These are phyloP conservation scores for Hyles lineata DNA, from an alignment of 2,888 invertebrate genomes.

Conservation along the genomic window DNA sequence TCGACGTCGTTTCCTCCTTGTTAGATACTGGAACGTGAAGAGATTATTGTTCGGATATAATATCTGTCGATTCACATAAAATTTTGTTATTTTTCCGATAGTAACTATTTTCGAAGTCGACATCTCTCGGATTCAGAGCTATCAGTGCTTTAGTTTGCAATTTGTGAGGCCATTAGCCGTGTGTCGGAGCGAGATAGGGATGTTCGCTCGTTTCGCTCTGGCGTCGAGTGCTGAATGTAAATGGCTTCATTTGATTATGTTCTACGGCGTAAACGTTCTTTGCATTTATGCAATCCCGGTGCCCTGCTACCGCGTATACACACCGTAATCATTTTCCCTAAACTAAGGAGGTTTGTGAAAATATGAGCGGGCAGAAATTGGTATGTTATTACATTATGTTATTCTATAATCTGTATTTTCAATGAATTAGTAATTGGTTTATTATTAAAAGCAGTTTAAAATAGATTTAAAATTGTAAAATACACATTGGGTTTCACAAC, in stretches of 20 bases:
- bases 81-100: conserved; percentile 76
- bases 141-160: conserved; percentile 68
- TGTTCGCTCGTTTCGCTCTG: conserved; percentile 58
- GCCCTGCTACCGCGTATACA: conserved; percentile 56
- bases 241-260: conserved; percentile 82
- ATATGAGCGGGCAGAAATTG: neutral
- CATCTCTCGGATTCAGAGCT: conserved; percentile 64
- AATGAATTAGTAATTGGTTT: no score
- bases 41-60: conserved; percentile 59
- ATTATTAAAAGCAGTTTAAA: no score
- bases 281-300: conserved; percentile 77
- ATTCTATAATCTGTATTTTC: no score
- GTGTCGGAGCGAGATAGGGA: conserved; percentile 66
- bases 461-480: no score
- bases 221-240: conserved; percentile 76
- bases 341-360: neutral
- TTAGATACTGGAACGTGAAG: conserved; percentile 53
- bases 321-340: conserved; percentile 33
- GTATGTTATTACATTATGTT: no score
- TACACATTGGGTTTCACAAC: neutral
- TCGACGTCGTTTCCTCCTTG: conserved; percentile 41
- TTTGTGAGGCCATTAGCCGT: conserved; percentile 77
- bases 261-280: conserved; percentile 72
- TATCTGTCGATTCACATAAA: conserved; percentile 67
- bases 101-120: conserved; percentile 58